Base-by-base conservation (phyloP, 1,140 invertebrate genomes). In the Drosophila cardini region DNA sequence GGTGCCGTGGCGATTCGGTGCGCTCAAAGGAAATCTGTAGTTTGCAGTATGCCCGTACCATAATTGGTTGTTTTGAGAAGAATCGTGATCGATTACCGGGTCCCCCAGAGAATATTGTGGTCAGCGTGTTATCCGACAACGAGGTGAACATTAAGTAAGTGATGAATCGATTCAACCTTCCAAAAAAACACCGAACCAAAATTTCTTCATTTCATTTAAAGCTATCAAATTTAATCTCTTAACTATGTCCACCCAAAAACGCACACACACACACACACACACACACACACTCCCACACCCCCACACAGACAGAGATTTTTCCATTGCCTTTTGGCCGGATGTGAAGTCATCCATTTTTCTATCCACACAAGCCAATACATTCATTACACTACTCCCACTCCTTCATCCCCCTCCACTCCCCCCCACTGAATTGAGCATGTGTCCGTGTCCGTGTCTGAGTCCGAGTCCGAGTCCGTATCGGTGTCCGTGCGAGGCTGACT, bases 21-120 rank as follows among this genome's bases (percentile, higher is more conserved):
- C 85, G 93, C 16, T 94, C 94, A 60, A 93, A 94, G 34, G 94
- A 94, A 56, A 90, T 94, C 1, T 97, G 96, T 80, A 94, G 95
- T 1, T 86, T 97, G 1, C 94, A 94, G 21, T 95, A 96, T 81
- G 95, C 96, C 1, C 94, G 95, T 50, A 94, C 95, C 38, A 97
- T 97, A 36, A 94, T 97, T 43, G 94, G 94, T 9, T 97, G 96
- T 92, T 97, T 97, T 92, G 94, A 96, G 50, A 96, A 96, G 90
- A 94, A 96, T 13, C 94, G 95, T 65, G 95, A 96, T 92, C 94
- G 93, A 50, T 90, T 97, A 63, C 96, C 96, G 0, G 96, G 96
- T 11, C 96, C 96, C n/a, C 96, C 96, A 2, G 93, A 94, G 63
- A 95, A 96, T 76, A 92, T 97, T 26, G 93, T 93, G 18, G 94